Evolutionary conservation across 2,797 vertebrate species (phyloP), one percentile per base, ranked within the genome.

Genomic region (Enteromius paludinosus): DNA sequence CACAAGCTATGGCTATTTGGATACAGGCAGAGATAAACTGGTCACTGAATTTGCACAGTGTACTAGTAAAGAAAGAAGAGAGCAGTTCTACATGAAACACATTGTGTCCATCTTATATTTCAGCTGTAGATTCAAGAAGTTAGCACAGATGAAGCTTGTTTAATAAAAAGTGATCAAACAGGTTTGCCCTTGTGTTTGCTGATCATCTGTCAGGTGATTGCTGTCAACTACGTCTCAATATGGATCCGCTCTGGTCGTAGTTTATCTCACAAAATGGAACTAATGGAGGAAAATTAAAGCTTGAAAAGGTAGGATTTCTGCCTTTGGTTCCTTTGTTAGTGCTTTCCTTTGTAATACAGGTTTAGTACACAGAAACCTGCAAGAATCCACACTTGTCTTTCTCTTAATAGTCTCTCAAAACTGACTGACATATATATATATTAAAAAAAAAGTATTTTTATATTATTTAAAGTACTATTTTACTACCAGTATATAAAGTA

Each of bases 181-280:
- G 81, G 87, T 88, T 87, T 86, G 77, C 79, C 18, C 54, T 59
- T 82, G 56, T 83, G 74, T 84, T 71, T 83, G 56, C 78, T 82
- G 84, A 87, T 66, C 72, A 73, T 28, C 18, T 74, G 71, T 86
- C 83, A 87, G 84, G 61, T 86, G 80, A 84, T 85, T 33, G 5
- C 72, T 72, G 17, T 49, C 56, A 77, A 61, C 45, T 74, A 7
- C 14, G 17, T 70, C 33, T 47, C 28, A 84, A 52, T 81, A 82
- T 74, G 64, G 56, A 77, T 41, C 2, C 41, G 62, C 35, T 49
- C 5, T 23, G 68, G 3, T 33, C 41, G 2, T 56, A 71, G 72
- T 28, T 20, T 54, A 20, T 77, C 38, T 25, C 4, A 9, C 61
- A 74, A 84, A 35, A 35, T 10, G 64, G 61, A 80, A 56, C 35